Evolutionary conservation across 1,140 invertebrate species (phyloP).

Genomic region (Pogonomyrmex californicus): DNA sequence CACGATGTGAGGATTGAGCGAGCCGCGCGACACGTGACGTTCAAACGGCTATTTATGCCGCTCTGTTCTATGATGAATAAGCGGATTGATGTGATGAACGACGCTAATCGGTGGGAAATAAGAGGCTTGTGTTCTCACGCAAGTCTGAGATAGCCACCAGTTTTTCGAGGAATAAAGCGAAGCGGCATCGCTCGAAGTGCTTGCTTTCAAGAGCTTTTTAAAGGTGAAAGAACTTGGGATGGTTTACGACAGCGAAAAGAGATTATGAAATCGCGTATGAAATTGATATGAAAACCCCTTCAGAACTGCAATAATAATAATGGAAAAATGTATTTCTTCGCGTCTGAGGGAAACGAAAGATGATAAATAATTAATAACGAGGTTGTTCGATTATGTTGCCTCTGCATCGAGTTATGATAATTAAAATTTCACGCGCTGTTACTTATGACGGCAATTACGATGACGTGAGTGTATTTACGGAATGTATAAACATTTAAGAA

Average conservation of each 20-base stretch:
- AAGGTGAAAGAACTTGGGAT: not conserved
- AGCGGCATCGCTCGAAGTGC: not conserved
- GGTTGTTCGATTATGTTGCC: not conserved
- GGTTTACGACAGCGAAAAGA: not conserved
- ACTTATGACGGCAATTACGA: not conserved
- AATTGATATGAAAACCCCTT: not conserved
- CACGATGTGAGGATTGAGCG: not conserved
- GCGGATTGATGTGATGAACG: not conserved
- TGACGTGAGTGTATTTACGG: not conserved
- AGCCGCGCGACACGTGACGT: too few relatives aligned
- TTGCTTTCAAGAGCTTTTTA: not conserved
- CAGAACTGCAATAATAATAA: not conserved
- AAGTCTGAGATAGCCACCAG: not conserved
- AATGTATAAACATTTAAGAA: not conserved
- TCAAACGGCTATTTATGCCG: not conserved
- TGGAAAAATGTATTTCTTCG: not conserved
- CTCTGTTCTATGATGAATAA: not conserved
- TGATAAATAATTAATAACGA: slow-evolving; percentile 1
- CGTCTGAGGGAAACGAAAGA: not conserved
- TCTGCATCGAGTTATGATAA: not conserved
- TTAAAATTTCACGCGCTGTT: not conserved
- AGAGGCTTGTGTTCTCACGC: not conserved
- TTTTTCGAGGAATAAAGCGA: not conserved
- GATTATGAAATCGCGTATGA: not conserved
- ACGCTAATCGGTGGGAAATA: not conserved